A percentile compares a stretch with the other conserved stretches of the same genome.
These are phyloP conservation scores for Eurois occulta DNA, from an alignment of 2,888 invertebrate species.

Conservation along the genomic window DNA sequence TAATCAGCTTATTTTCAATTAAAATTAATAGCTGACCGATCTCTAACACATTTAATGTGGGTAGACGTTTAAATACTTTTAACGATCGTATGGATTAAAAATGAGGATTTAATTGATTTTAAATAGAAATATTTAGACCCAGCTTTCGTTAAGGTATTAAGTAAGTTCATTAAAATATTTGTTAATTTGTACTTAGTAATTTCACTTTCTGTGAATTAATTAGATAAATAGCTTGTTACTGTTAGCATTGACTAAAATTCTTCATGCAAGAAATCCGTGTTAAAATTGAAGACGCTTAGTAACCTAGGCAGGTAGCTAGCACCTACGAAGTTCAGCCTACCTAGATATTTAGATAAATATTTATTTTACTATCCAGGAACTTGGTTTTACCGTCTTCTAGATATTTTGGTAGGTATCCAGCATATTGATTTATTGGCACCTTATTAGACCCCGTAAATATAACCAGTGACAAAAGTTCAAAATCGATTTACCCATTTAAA, in stretches of 20 bases:
- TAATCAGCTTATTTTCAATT: background rate
- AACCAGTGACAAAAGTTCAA: background rate
- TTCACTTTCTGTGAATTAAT: conserved; percentile 1
- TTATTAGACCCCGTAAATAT: background rate
- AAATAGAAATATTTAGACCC: background rate
- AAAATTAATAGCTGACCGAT: conserved; percentile 15
- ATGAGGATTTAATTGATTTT: conserved; percentile 36
- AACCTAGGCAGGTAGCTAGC: background rate
- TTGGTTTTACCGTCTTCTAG: background rate
- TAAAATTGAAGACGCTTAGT: background rate
- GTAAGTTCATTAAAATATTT: conserved; percentile 38
- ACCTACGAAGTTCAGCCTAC: background rate
- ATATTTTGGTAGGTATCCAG: background rate
- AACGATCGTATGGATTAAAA: conserved; percentile 21
- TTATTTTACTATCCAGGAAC: background rate
- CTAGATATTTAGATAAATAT: background rate
- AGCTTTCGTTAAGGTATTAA: conserved; percentile 4
- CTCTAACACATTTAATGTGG: background rate
- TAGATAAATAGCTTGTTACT: background rate
- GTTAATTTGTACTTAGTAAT: background rate
- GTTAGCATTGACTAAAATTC: background rate
- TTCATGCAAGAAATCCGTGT: background rate
- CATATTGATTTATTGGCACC: background rate
- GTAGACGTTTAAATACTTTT: conserved; percentile 15
- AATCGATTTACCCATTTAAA: background rate